Conservation (phyloP, 2,113 vertebrate species). For the Nerophis lumbriciformis region DNA sequence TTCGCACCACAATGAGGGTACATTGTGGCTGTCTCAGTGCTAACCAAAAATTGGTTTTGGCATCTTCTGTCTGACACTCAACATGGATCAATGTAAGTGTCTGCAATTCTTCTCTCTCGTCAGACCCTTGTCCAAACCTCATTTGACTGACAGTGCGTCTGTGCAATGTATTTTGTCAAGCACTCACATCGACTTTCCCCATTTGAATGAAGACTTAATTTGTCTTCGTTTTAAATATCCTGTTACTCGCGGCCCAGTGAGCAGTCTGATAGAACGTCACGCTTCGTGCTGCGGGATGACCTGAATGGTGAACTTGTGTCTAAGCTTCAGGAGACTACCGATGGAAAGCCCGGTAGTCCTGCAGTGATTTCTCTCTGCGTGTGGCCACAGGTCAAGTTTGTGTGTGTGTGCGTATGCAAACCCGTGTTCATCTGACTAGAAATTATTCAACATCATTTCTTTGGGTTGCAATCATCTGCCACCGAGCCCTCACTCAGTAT, state of each 20-base stretch:
- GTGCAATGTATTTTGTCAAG: neutral
- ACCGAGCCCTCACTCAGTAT: conserved; percentile 15
- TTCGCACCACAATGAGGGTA: neutral
- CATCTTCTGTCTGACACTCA: neutral
- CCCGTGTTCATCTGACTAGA: neutral
- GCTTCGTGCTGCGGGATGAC: conserved; percentile 3
- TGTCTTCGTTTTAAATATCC: neutral
- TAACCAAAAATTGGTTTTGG: neutral
- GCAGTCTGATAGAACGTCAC: neutral
- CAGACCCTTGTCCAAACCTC: neutral
- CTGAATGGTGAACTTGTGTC: neutral
- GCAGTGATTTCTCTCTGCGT: conserved; percentile 2
- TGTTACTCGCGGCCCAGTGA: conserved; percentile 1
- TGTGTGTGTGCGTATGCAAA: too few relatives aligned
- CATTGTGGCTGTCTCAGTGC: neutral
- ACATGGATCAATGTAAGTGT: neutral
- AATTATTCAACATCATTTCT: too few relatives aligned
- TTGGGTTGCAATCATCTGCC: neutral
- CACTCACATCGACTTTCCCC: neutral
- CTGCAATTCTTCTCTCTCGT: neutral
- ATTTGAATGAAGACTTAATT: conserved; percentile 6
- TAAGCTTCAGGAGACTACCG: neutral
- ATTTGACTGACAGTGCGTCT: neutral
- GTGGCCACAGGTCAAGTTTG: neutral
- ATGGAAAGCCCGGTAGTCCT: neutral